These are phyloP conservation scores for Gerris buenoi DNA, from an alignment of 1,140 invertebrate genomes.

Conservation along the genomic window DNA sequence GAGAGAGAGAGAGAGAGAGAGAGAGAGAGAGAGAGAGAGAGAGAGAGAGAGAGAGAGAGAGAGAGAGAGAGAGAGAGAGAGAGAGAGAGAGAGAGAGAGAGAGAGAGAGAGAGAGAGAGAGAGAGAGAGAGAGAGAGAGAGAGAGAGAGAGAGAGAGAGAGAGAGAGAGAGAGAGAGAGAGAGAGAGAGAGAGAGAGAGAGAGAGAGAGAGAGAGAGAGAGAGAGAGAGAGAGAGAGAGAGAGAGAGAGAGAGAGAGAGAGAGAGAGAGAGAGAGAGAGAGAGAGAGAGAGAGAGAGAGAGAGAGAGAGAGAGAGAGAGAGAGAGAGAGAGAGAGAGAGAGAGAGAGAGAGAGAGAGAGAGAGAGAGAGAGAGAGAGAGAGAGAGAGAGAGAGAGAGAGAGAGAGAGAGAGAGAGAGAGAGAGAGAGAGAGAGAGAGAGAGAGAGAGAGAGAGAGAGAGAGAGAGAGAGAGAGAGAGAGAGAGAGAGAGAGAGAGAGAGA, in stretches of 20 bases:
- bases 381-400: slow-evolving; percentile 10
- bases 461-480: slow-evolving; percentile 25
- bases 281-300: slow-evolving; percentile 17
- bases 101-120: slow-evolving; percentile 18
- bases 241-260: slow-evolving; percentile 18
- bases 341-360: slow-evolving; percentile 13
- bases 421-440: slow-evolving; percentile 8
- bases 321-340: slow-evolving; percentile 14
- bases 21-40: slow-evolving; percentile 17
- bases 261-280: slow-evolving; percentile 18
- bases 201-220: slow-evolving; percentile 19
- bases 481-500: slow-evolving; percentile 25
- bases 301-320: slow-evolving; percentile 14
- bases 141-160: slow-evolving; percentile 18
- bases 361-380: slow-evolving; percentile 10
- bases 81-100: slow-evolving; percentile 19
- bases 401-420: slow-evolving; percentile 6
- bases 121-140: slow-evolving; percentile 16
- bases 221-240: slow-evolving; percentile 18
- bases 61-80: slow-evolving; percentile 21
- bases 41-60: slow-evolving; percentile 17
- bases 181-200: slow-evolving; percentile 17
- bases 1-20: slow-evolving; percentile 13
- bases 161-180: slow-evolving; percentile 20
- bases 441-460: slow-evolving; percentile 25